phyloP scores from a whole-genome alignment of 2,797 vertebrate species.

The Eidolon dupreanum region DNA sequence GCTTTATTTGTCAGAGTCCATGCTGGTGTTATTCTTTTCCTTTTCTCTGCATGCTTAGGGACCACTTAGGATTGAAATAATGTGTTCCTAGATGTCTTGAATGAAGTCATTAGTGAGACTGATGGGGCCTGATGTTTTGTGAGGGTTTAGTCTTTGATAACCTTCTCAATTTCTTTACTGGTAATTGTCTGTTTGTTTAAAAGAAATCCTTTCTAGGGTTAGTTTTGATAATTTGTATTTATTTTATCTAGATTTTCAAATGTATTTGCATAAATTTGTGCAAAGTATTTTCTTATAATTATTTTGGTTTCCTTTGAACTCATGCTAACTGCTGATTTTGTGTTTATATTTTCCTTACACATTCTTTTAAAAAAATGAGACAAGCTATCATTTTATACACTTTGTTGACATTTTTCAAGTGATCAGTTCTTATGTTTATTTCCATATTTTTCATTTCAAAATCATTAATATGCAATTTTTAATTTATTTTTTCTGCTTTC shows the following conservation, averaged over 20 bases:
- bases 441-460: constrained; percentile 28
- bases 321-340: not conserved
- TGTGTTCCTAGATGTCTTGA: constrained; percentile 16
- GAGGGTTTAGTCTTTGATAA: constrained; percentile 44
- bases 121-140: not conserved
- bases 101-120: constrained; percentile 6
- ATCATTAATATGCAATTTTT: not conserved
- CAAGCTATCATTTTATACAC: not conserved
- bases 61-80: not conserved
- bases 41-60: not conserved
- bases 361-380: constrained; percentile 12
- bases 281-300: not conserved
- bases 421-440: not conserved
- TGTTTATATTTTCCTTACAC: not conserved
- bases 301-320: constrained; percentile 22
- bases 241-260: constrained; percentile 29
- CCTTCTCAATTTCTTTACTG: not conserved
- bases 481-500: not conserved
- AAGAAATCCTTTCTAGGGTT: not conserved
- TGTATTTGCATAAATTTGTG: not conserved
- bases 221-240: not conserved
- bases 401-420: not conserved
- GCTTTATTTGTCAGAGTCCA: not conserved
- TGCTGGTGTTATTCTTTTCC: not conserved
- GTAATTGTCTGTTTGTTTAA: not conserved